Evolutionary conservation across 2,113 vertebrate genomes (phyloP).

Genomic region (Gasterosteus nipponicus): DNA sequence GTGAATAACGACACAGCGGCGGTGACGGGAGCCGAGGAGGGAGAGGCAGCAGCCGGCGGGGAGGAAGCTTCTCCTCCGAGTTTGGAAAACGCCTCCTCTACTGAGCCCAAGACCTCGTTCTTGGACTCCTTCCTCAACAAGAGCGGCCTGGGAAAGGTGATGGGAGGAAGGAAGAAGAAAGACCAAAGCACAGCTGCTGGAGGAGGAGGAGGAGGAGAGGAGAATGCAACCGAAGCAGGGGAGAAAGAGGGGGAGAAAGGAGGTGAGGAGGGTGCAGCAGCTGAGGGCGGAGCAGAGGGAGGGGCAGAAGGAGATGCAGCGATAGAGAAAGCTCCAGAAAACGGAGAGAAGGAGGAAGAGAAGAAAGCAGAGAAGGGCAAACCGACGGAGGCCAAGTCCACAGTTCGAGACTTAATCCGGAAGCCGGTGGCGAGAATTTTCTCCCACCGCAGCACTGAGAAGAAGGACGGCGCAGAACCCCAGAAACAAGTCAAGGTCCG

Average conservation of each 20-base stretch:
- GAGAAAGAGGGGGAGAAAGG: slow-evolving; percentile 73
- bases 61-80: slow-evolving; percentile 58
- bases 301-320: slow-evolving; percentile 60
- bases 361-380: slow-evolving; percentile 77
- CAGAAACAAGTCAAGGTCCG: slow-evolving; percentile 73
- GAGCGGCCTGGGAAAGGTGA: slow-evolving; percentile 84
- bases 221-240: slow-evolving; percentile 54
- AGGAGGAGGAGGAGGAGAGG: slow-evolving; percentile 57
- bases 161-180: slow-evolving; percentile 82
- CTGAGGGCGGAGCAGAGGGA: slow-evolving; percentile 59
- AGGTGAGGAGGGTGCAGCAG: slow-evolving; percentile 51
- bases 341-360: slow-evolving; percentile 75
- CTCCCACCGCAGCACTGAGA: slow-evolving; percentile 83
- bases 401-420: slow-evolving; percentile 81
- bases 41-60: slow-evolving; percentile 23
- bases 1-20: slow-evolving; percentile 60
- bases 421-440: slow-evolving; percentile 84
- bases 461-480: slow-evolving; percentile 75
- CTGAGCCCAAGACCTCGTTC: slow-evolving; percentile 80
- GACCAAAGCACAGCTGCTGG: slow-evolving; percentile 50
- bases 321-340: slow-evolving; percentile 72
- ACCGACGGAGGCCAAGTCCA: slow-evolving; percentile 74
- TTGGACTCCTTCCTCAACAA: slow-evolving; percentile 84
- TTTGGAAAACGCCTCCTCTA: slow-evolving; percentile 64
- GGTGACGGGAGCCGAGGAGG: slow-evolving; percentile 25